A percentile compares a stretch with the other conserved stretches of the same genome.
These are phyloP conservation scores for Acropternis orthonyx DNA, from an alignment of 2,797 vertebrate species.

Conservation along the genomic window DNA sequence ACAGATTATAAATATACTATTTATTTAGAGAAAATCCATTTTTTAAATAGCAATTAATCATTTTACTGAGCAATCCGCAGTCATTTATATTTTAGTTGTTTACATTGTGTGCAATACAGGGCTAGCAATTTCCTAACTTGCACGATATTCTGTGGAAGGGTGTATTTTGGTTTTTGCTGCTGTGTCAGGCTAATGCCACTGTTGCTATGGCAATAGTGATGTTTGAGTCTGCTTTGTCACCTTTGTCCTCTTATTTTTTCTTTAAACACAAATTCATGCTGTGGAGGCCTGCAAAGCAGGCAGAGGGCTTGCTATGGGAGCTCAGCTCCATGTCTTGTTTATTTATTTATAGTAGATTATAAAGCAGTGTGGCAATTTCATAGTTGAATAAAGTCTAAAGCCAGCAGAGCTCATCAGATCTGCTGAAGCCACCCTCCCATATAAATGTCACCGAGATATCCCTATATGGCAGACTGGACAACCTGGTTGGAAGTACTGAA, in stretches of 20 bases:
- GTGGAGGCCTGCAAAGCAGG: constrained; percentile 47
- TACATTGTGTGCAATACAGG: background rate
- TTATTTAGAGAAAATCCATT: background rate
- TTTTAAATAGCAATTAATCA: constrained; percentile 19
- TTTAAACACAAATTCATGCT: constrained; percentile 50
- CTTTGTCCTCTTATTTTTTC: constrained; percentile 70
- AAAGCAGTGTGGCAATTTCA: constrained; percentile 64
- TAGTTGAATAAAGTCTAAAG: background rate
- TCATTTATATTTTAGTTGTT: constrained; percentile 37
- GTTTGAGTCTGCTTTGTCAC: constrained; percentile 76
- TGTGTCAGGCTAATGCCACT: constrained; percentile 74
- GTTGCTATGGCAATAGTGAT: constrained; percentile 77
- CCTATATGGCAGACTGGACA: fast-evolving
- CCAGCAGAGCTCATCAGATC: background rate
- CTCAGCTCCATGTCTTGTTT: constrained; percentile 35
- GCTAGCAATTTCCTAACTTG: constrained; percentile 62
- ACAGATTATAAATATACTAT: background rate
- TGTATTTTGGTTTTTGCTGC: constrained; percentile 69
- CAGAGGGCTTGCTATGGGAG: constrained; percentile 39
- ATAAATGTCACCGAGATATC: background rate
- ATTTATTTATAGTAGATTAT: constrained; percentile 41
- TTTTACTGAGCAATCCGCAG: constrained; percentile 30
- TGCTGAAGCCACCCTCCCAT: background rate
- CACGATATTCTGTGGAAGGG: constrained; percentile 52
- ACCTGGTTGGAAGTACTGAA: background rate